Base-by-base conservation (phyloP, 2,113 vertebrate genomes). In the Cyanistes caeruleus region DNA sequence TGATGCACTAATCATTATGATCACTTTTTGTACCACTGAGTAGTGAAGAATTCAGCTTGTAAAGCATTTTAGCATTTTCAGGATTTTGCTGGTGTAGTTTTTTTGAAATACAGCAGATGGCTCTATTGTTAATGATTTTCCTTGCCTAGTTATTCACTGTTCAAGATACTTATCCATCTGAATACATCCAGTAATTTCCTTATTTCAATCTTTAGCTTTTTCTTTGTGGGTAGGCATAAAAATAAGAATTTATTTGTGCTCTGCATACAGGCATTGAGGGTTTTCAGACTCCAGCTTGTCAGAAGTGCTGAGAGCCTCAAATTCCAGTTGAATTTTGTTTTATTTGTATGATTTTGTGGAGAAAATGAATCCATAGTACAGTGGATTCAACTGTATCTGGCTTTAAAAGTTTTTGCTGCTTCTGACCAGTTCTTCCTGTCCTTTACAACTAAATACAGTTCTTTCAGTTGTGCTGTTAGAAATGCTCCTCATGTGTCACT, bases 71-170 rank as follows among this genome's bases (percentile, higher is more conserved):
- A 53, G n/a, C 28, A 2, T 87, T 96, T 88, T 68, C 56, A 79
- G 69, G 65, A 51, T 89, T 96, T 95, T 87, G 12, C 88, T 73
- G 83, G 43, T 98, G 98, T 89, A 97, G 28, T 98, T 93, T 97
- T 95, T 79, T 91, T 76, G 21, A 46, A 69, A 63, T 95, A 94
- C 98, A 98, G 98, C 94, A 98, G 98, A 89, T 98, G 98, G 98
- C 97, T 93, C 97, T 96, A 94, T 98, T 97, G 98, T 96, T 97
- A 98, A 97, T 90, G 91, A 96, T 97, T 96, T 97, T 89, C 28
- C 43, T 88, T 90, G 52, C 56, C 90, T 72, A 48, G 76, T 89
- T 91, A 65, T 10, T 90, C 44, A 52, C 70, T 89, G 83, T 90
- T 55, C 39, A 72, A 77, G 56, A 53, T 93, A 56, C 33, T 74